Conservation (phyloP, 2,888 invertebrate species). For the Barypeithes pellucidus region DNA sequence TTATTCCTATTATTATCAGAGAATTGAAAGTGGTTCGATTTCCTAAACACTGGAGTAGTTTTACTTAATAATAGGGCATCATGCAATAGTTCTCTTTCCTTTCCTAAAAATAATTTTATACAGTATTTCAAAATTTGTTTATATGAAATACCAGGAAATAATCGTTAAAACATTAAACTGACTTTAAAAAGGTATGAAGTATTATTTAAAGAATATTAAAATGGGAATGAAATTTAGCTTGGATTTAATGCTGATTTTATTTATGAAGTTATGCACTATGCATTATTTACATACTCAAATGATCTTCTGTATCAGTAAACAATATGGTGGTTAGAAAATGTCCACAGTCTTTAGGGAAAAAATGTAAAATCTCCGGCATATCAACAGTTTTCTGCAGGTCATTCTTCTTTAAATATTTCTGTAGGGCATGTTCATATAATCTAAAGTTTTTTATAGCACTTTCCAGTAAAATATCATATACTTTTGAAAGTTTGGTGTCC, state of each 20-base stretch:
- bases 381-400: conserved; percentile 56
- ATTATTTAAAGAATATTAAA: too few relatives aligned
- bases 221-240: too few relatives aligned
- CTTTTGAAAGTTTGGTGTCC: conserved; percentile 76
- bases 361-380: conserved; percentile 82
- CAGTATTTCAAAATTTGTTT: too few relatives aligned
- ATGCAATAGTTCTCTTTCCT: conserved; percentile 80
- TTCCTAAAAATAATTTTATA: conserved; percentile 71
- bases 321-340: conserved; percentile 86
- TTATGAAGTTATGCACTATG: too few relatives aligned
- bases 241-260: too few relatives aligned
- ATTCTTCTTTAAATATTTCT: conserved; percentile 29
- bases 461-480: conserved; percentile 84
- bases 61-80: conserved; percentile 79
- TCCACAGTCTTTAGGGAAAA: conserved; percentile 80
- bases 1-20: conserved; percentile 70
- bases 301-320: conserved; percentile 79
- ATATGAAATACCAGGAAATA: too few relatives aligned
- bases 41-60: conserved; percentile 83
- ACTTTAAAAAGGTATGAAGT: too few relatives aligned
- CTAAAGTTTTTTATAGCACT: conserved; percentile 81
- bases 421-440: conserved; percentile 72
- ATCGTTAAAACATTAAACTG: too few relatives aligned
- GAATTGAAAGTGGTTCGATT: conserved; percentile 78
- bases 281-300: conserved; percentile 75